A percentile compares a stretch with the other conserved stretches of the same genome.
Evolutionary conservation across 1,140 invertebrate species (phyloP).

Genomic region (Platyura marginata): DNA sequence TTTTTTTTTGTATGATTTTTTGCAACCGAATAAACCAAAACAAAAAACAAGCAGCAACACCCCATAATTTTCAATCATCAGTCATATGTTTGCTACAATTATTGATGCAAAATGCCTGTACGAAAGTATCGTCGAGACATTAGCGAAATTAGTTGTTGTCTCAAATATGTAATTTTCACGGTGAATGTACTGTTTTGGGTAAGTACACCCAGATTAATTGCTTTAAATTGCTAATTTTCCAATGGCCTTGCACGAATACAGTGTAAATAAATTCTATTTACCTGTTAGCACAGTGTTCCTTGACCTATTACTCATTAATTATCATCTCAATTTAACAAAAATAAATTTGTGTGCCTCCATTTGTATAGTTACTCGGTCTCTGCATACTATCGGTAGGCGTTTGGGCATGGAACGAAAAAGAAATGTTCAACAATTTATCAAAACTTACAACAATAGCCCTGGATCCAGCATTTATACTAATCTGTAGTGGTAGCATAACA

Average conservation of each 20-base stretch:
- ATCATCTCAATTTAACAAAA: no score
- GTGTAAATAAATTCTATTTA: no score
- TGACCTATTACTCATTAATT: no score
- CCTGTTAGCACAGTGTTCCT: no score
- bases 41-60: no score
- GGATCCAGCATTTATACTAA: conserved; percentile 90
- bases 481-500: conserved; percentile 77
- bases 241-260: no score
- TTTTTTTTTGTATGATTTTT: no score
- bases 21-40: no score
- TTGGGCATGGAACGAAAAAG: conserved; percentile 96
- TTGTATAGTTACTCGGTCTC: conserved; percentile 59
- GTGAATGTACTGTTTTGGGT: conserved; percentile 97
- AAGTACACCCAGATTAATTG: conserved; percentile 22
- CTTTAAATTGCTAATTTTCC: no score
- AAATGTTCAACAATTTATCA: conserved; percentile 83
- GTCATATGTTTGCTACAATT: no score
- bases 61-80: no score
- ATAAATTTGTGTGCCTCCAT: no score
- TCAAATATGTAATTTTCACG: conserved; percentile 93
- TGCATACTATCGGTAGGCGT: conserved; percentile 74
- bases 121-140: conserved; percentile 66
- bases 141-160: conserved; percentile 89
- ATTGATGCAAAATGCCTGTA: conserved; percentile 19
- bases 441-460: conserved; percentile 76